phyloP scores from a whole-genome alignment of 2,888 invertebrate species.

The Euphydryas editha region DNA sequence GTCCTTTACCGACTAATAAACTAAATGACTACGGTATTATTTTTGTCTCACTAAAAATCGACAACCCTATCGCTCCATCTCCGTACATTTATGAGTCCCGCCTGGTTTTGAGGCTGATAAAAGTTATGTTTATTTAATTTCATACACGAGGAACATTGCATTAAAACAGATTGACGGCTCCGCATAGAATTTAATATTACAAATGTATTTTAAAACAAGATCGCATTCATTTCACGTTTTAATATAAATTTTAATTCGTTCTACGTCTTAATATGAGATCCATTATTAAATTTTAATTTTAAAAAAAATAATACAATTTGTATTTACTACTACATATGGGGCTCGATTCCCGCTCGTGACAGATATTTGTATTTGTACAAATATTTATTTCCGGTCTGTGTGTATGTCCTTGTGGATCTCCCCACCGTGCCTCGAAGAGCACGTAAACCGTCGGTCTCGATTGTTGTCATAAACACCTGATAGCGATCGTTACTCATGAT shows the following conservation, averaged over 20 bases:
- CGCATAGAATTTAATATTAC: slow-evolving; percentile 25
- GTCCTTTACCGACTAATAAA: too few relatives aligned
- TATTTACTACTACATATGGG: too few relatives aligned
- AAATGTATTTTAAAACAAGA: slow-evolving; percentile 14
- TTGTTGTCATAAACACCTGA: too few relatives aligned
- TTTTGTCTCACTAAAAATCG: background rate
- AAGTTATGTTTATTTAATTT: slow-evolving; percentile 28
- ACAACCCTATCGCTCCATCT: slow-evolving; percentile 14
- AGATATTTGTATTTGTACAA: too few relatives aligned
- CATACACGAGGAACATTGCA: slow-evolving; percentile 17
- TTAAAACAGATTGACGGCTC: slow-evolving; percentile 22
- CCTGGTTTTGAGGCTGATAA: slow-evolving; percentile 23
- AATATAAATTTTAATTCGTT: background rate
- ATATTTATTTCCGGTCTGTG: too few relatives aligned
- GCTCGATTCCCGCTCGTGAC: too few relatives aligned
- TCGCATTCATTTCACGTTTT: background rate
- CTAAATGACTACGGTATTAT: too few relatives aligned
- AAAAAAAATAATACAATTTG: background rate
- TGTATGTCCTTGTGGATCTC: too few relatives aligned
- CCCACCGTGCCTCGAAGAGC: too few relatives aligned
- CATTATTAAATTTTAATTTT: background rate
- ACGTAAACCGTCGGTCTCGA: too few relatives aligned
- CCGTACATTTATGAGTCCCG: slow-evolving; percentile 21
- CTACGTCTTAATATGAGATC: background rate
- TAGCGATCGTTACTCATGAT: too few relatives aligned